phyloP scores from a whole-genome alignment of 2,113 vertebrate species.

The Acrocephalus kingi region DNA sequence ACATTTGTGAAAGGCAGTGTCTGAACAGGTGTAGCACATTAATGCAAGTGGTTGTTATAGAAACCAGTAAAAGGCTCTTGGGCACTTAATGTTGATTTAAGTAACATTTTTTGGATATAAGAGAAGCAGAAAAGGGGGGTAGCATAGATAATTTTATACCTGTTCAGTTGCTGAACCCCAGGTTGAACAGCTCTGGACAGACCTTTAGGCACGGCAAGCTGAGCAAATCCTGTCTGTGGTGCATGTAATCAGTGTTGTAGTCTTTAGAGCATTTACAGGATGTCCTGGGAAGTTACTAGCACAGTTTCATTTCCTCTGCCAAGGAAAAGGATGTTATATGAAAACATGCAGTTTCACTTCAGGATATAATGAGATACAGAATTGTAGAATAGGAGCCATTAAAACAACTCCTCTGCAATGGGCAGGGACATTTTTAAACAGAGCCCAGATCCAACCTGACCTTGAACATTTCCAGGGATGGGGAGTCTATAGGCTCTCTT shows the following conservation, averaged over 20 bases:
- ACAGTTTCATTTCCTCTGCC: neutral
- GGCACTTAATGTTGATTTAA: neutral
- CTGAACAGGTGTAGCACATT: neutral
- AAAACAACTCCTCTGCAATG: neutral
- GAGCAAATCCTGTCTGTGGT: neutral
- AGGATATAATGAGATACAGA: neutral
- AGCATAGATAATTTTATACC: neutral
- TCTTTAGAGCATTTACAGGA: neutral
- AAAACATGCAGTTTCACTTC: neutral
- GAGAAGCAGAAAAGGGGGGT: neutral
- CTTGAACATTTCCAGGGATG: neutral
- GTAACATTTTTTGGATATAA: neutral
- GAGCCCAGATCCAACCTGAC: neutral
- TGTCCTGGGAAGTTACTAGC: neutral
- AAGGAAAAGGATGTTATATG: neutral
- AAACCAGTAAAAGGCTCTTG: neutral
- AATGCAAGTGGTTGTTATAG: neutral
- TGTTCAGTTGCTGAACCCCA: neutral
- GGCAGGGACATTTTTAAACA: neutral
- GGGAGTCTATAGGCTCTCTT: neutral
- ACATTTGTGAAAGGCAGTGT: neutral
- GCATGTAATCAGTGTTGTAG: neutral
- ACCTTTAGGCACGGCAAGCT: neutral
- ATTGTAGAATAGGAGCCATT: neutral
- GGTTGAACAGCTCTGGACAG: neutral